A percentile compares a stretch with the other conserved stretches of the same genome.
Evolutionary conservation across 37 sponge, comb jelly and placozoan species (phyloP).

Genomic region (Halisarca cf. caerulea): DNA sequence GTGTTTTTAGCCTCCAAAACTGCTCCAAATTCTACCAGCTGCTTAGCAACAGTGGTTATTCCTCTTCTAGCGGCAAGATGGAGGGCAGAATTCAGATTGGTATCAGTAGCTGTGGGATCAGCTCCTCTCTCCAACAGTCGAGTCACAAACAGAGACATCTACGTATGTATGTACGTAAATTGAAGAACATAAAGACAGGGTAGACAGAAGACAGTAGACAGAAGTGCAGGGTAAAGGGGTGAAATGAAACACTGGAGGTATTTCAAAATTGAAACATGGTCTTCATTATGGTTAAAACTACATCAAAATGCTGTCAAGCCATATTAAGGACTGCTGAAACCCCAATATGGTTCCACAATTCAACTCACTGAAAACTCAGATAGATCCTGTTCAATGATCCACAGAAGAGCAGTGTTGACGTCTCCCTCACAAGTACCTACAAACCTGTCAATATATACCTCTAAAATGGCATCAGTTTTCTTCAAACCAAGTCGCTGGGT

Average conservation of each 20-base stretch:
- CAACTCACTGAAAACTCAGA: constrained; percentile 44
- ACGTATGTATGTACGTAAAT: not conserved
- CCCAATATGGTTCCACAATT: not conserved
- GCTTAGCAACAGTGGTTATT: constrained; percentile 18
- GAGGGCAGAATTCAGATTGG: constrained; percentile 41
- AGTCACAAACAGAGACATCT: constrained; percentile 29
- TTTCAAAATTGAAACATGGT: not conserved
- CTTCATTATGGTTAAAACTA: no score
- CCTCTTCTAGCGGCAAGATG: constrained; percentile 43
- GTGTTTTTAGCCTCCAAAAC: constrained; percentile 28
- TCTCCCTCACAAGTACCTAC: not conserved
- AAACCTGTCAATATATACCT: constrained; percentile 49
- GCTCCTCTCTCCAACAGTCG: constrained; percentile 35
- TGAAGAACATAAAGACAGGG: no score
- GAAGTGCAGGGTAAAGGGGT: no score
- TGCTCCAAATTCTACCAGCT: constrained; percentile 42
- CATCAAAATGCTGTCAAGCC: no score
- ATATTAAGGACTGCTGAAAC: no score
- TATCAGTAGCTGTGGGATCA: not conserved
- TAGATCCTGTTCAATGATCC: constrained; percentile 30
- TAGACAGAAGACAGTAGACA: no score
- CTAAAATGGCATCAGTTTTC: constrained; percentile 54
- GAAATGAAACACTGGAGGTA: no score
- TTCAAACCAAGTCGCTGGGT: constrained; percentile 19
- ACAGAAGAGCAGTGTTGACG: constrained; percentile 21